A percentile compares a stretch with the other conserved stretches of the same genome.
Evolutionary conservation across 2,113 vertebrate species (phyloP).

Genomic region (Ariopsis seemanni): DNA sequence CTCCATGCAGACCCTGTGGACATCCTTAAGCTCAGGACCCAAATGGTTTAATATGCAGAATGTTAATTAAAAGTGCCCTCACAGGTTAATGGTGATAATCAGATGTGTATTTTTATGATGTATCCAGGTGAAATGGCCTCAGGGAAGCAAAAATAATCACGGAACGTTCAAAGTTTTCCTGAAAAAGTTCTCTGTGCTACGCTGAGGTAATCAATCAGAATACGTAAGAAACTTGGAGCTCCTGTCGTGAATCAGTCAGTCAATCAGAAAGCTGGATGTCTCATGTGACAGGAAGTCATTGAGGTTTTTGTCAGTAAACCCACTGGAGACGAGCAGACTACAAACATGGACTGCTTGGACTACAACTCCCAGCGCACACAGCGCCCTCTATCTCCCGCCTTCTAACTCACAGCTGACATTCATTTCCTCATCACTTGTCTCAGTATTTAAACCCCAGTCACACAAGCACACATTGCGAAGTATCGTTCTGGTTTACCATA

Average conservation of each 20-base stretch:
- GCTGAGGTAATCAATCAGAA: not conserved
- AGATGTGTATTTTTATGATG: slow-evolving; percentile 13
- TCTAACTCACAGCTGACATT: too few species aligned
- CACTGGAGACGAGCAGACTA: too few species aligned
- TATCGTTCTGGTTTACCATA: too few species aligned
- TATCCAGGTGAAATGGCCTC: slow-evolving; percentile 1
- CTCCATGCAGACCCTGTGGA: slow-evolving; percentile 30
- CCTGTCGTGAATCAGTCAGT: not conserved
- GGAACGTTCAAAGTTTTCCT: not conserved
- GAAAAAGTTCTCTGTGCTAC: not conserved
- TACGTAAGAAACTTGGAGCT: not conserved
- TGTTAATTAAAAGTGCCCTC: slow-evolving; percentile 26
- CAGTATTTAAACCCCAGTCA: too few species aligned
- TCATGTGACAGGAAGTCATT: not conserved
- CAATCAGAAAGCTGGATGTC: not conserved
- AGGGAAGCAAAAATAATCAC: not conserved
- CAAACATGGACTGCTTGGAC: too few species aligned
- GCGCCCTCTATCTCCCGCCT: too few species aligned
- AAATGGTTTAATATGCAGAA: slow-evolving; percentile 34
- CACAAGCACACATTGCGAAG: too few species aligned
- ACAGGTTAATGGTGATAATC: slow-evolving; percentile 10
- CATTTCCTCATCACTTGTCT: too few species aligned
- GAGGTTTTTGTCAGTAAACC: too few species aligned
- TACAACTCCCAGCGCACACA: too few species aligned
- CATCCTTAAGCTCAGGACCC: slow-evolving; percentile 16